A percentile compares a stretch with the other conserved stretches of the same genome.
Conservation (phyloP, 1,140 invertebrate genomes). For the Scaptomyza hsui region DNA sequence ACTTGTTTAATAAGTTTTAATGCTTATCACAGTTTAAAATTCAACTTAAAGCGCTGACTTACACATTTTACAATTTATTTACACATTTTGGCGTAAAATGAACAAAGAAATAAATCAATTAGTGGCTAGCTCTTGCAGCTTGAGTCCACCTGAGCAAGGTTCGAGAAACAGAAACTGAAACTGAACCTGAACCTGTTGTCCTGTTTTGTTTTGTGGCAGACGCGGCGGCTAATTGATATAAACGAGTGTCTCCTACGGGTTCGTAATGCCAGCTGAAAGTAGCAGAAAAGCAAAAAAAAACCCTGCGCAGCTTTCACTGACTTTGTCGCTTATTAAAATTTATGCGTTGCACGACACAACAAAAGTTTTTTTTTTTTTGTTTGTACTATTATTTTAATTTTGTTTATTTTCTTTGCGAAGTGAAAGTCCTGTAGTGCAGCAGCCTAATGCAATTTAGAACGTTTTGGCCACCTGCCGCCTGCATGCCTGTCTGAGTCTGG, state of each 20-base stretch:
- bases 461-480: constrained; percentile 11
- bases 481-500: constrained; percentile 36
- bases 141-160: constrained; percentile 35
- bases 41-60: constrained; percentile 7
- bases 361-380: constrained; percentile 47
- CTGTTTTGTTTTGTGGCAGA: constrained; percentile 55
- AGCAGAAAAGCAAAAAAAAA: constrained; percentile 10
- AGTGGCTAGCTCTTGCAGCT: constrained; percentile 20
- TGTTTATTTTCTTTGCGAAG: not conserved
- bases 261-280: constrained; percentile 27
- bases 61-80: constrained; percentile 15
- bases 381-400: constrained; percentile 5
- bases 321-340: constrained; percentile 70
- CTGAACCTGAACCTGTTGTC: constrained; percentile 39
- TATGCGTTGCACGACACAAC: constrained; percentile 51
- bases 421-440: not conserved
- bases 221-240: constrained; percentile 72
- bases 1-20: too few relatives aligned
- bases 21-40: not conserved
- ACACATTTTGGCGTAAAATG: constrained; percentile 30
- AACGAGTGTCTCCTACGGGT: constrained; percentile 72
- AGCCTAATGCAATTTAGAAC: constrained; percentile 58
- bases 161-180: not conserved
- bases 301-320: constrained; percentile 50
- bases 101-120: constrained; percentile 67